Percentiles rank a stretch among this genome's conserved stretches.
These are phyloP conservation scores for Etia nguti DNA, from an alignment of 2,113 vertebrate species.

Conservation along the genomic window DNA sequence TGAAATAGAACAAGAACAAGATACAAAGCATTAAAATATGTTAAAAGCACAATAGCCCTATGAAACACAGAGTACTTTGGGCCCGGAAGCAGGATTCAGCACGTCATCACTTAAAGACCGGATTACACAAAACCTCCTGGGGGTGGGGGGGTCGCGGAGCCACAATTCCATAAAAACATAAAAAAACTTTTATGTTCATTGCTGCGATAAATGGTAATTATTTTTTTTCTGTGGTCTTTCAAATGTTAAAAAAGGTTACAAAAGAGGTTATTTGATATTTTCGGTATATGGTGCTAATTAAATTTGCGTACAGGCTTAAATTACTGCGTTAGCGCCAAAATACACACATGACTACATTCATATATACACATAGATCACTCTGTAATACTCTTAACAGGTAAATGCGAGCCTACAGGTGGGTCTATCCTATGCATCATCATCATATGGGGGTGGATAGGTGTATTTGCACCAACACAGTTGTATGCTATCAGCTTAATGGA, in stretches of 20 bases:
- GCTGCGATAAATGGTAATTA: background rate
- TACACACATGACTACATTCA: background rate
- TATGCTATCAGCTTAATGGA: background rate
- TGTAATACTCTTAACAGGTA: background rate
- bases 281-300: background rate
- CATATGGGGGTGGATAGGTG: background rate
- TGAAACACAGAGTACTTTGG: no score
- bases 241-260: no score
- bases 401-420: slow-evolving; percentile 30
- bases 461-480: background rate
- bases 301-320: background rate
- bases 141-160: no score
- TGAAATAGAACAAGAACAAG: no score
- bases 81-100: no score
- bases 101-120: no score
- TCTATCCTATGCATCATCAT: background rate
- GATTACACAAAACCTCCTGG: no score
- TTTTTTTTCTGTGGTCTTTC: background rate
- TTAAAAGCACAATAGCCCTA: no score
- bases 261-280: background rate
- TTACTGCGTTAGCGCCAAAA: background rate
- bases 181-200: background rate
- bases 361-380: no score
- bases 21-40: no score
- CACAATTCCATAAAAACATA: no score